phyloP scores from a whole-genome alignment of 2,888 invertebrate species.

The Epinotia ramella region DNA sequence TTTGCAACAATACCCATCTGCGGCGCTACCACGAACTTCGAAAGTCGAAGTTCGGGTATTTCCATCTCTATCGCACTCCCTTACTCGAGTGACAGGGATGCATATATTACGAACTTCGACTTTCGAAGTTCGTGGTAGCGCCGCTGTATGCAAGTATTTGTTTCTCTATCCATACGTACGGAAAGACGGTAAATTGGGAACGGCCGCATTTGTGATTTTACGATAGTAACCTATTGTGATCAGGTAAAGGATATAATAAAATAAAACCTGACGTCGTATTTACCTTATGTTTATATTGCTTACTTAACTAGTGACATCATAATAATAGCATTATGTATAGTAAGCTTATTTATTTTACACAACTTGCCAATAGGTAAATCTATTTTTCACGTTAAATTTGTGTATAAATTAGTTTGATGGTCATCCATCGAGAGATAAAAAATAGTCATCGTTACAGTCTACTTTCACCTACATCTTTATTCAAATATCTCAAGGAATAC shows the following conservation, averaged over 20 bases:
- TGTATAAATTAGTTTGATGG: conserved; percentile 85
- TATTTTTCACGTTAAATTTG: conserved; percentile 78
- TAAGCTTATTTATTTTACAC: conserved; percentile 85
- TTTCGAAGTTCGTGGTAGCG: too few species aligned
- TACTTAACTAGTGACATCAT: conserved; percentile 85
- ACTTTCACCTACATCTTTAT: conserved; percentile 76
- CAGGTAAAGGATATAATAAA: conserved; percentile 52
- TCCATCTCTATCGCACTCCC: too few species aligned
- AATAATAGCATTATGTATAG: conserved; percentile 80
- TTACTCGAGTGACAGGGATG: too few species aligned
- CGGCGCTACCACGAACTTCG: too few species aligned
- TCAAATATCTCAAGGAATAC: conserved; percentile 81
- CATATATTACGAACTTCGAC: too few species aligned
- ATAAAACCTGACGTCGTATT: conserved; percentile 70
- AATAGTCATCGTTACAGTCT: conserved; percentile 81
- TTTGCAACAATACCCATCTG: too few species aligned
- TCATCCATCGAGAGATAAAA: conserved; percentile 84
- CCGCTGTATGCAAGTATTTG: too few species aligned
- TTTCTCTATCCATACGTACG: too few species aligned
- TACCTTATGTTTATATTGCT: conserved; percentile 85
- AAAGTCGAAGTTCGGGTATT: too few species aligned
- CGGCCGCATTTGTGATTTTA: conserved; percentile 30
- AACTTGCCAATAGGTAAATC: conserved; percentile 83
- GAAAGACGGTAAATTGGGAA: neutral
- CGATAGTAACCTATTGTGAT: conserved; percentile 35